Percentiles rank a stretch among this genome's conserved stretches.
Evolutionary conservation across 2,113 vertebrate species (phyloP).

Genomic region (Stegastes partitus): DNA sequence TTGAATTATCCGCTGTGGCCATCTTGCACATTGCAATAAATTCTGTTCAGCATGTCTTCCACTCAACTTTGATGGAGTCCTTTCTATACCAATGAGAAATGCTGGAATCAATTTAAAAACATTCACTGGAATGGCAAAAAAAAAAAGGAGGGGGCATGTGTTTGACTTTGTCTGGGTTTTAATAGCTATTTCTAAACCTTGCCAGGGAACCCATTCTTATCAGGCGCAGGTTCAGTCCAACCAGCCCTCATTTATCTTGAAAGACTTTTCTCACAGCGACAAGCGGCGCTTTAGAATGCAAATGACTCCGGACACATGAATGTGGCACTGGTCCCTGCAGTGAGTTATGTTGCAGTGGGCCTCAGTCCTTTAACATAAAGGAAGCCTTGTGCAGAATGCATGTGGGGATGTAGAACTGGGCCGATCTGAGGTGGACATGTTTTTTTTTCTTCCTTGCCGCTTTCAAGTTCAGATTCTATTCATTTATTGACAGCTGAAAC

Average conservation of each 20-base stretch:
- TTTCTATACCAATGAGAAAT: conserved; percentile 44
- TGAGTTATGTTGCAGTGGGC: conserved; percentile 74
- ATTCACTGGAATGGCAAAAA: conserved; percentile 28
- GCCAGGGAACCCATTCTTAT: conserved; percentile 80
- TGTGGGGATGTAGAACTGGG: conserved; percentile 28
- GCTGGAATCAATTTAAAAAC: conserved; percentile 64
- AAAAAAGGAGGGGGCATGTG: conserved; percentile 43
- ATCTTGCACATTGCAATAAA: conserved; percentile 41
- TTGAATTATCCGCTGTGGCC: conserved; percentile 48
- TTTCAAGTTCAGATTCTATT: conserved; percentile 29
- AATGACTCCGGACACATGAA: conserved; percentile 83
- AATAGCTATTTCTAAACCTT: conserved; percentile 79
- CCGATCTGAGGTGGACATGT: conserved; percentile 5
- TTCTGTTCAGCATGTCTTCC: conserved; percentile 40
- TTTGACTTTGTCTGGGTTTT: conserved; percentile 80
- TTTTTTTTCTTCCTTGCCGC: neutral
- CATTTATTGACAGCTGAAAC: conserved; percentile 11
- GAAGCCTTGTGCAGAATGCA: conserved; percentile 70
- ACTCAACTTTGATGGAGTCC: conserved; percentile 41
- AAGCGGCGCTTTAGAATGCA: conserved; percentile 83
- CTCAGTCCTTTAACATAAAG: conserved; percentile 76
- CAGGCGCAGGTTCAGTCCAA: conserved; percentile 76
- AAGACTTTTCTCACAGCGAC: conserved; percentile 81
- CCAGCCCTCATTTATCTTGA: conserved; percentile 82
- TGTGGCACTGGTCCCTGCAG: conserved; percentile 78